A percentile compares a stretch with the other conserved stretches of the same genome.
phyloP scores from a whole-genome alignment of 2,888 invertebrate genomes.

The Seira musarum region DNA sequence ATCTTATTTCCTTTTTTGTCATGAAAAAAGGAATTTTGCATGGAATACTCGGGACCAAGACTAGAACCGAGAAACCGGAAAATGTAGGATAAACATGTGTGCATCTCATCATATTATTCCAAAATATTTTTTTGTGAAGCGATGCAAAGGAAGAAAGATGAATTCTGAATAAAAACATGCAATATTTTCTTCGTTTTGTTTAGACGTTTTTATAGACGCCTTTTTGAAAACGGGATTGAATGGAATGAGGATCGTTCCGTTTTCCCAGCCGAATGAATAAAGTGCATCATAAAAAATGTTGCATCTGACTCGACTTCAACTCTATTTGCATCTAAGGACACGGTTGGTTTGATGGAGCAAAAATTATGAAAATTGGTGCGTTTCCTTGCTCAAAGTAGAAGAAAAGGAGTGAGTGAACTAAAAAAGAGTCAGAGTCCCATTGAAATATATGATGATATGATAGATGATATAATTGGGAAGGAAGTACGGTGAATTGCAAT shows the following conservation, averaged over 20 bases:
- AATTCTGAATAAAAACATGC: too few species aligned
- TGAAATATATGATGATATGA: background rate
- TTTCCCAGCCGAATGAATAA: too few species aligned
- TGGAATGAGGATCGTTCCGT: too few species aligned
- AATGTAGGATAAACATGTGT: too few species aligned
- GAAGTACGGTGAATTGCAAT: slow-evolving; percentile 55
- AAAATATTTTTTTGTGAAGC: background rate
- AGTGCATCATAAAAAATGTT: background rate
- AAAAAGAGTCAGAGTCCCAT: too few species aligned
- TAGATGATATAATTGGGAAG: slow-evolving; percentile 47
- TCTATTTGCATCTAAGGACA: background rate
- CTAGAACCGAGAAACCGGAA: too few species aligned
- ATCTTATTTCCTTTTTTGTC: slow-evolving; percentile 30
- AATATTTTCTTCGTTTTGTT: too few species aligned
- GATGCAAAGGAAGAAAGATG: background rate
- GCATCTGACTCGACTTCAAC: background rate
- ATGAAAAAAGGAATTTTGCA: background rate
- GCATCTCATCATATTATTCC: background rate
- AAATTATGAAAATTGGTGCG: slow-evolving; percentile 52
- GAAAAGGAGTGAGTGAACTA: too few species aligned
- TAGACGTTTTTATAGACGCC: too few species aligned
- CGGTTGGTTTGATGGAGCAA: slow-evolving; percentile 32
- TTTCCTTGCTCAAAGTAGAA: too few species aligned
- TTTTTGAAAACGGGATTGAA: too few species aligned
- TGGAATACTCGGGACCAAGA: too few species aligned